A percentile compares a stretch with the other conserved stretches of the same genome.
phyloP scores from a whole-genome alignment of 2,888 invertebrate genomes.

The Agapostemon virescens region DNA sequence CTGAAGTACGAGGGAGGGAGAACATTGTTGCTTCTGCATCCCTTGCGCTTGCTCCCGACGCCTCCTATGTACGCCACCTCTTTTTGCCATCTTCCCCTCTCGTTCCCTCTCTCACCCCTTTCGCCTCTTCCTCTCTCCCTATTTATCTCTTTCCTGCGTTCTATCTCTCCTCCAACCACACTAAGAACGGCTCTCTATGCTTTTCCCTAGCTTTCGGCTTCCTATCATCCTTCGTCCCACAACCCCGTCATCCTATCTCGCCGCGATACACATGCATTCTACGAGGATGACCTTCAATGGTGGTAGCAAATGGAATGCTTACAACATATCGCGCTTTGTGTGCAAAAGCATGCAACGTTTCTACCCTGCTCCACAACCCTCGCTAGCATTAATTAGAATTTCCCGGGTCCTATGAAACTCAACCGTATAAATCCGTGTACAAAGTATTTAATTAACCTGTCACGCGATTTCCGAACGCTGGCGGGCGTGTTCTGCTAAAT shows the following conservation, averaged over 20 bases:
- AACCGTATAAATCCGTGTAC: slow-evolving; percentile 50
- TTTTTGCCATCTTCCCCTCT: slow-evolving; percentile 5
- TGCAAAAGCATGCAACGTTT: slow-evolving; percentile 51
- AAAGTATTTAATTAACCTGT: slow-evolving; percentile 68
- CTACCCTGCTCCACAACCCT: slow-evolving; percentile 35
- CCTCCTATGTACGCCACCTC: slow-evolving; percentile 11
- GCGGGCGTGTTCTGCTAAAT: slow-evolving; percentile 26
- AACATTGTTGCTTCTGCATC: slow-evolving; percentile 65
- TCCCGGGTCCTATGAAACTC: slow-evolving; percentile 53
- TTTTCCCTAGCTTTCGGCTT: slow-evolving; percentile 23
- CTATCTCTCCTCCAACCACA: neutral
- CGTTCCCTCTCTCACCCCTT: slow-evolving; percentile 8
- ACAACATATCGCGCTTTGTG: slow-evolving; percentile 41
- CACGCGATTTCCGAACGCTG: slow-evolving; percentile 43
- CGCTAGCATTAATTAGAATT: slow-evolving; percentile 62
- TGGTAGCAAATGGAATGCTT: slow-evolving; percentile 56
- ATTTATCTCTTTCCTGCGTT: neutral
- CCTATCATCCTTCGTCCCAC: slow-evolving; percentile 17
- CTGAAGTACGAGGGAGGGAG: slow-evolving; percentile 64
- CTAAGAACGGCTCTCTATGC: neutral
- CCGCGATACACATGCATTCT: slow-evolving; percentile 41
- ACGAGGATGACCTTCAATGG: slow-evolving; percentile 52
- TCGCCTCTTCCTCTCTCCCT: too few species aligned
- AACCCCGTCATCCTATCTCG: slow-evolving; percentile 14
- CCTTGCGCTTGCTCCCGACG: slow-evolving; percentile 30